Conservation (phyloP, 1,140 invertebrate genomes). For the Adelges cooleyi region DNA sequence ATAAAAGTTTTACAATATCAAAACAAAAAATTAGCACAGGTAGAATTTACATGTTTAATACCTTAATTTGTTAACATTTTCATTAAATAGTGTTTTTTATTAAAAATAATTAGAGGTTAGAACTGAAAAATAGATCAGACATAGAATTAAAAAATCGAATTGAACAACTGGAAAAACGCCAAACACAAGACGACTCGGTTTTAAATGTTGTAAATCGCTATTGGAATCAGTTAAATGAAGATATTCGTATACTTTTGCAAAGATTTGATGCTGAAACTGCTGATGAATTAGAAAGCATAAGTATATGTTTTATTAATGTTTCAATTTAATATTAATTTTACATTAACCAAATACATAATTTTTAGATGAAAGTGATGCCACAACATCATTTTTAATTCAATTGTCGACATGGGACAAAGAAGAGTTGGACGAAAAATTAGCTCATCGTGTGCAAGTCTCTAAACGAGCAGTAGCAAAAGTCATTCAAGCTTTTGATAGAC, state of each 20-base stretch:
- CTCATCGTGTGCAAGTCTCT: constrained; percentile 84
- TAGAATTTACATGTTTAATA: constrained; percentile 36
- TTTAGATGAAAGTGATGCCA: constrained; percentile 90
- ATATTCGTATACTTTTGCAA: constrained; percentile 84
- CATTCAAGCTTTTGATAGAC: constrained; percentile 87
- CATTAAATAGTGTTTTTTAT: constrained; percentile 2
- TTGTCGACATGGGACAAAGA: constrained; percentile 97
- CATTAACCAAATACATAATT: constrained; percentile 31
- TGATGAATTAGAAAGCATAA: constrained; percentile 89
- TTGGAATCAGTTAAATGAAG: constrained; percentile 96
- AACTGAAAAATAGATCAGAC: constrained; percentile 79
- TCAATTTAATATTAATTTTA: constrained; percentile 8
- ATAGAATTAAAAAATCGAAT: constrained; percentile 81
- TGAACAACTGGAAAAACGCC: constrained; percentile 91
- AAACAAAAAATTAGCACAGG: constrained; percentile 91
- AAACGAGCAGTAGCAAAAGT: constrained; percentile 91
- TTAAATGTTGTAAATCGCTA: constrained; percentile 95
- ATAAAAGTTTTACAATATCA: constrained; percentile 94
- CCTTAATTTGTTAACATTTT: no score
- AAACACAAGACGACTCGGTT: constrained; percentile 95
- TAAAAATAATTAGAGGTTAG: constrained; percentile 54
- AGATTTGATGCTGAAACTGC: constrained; percentile 95
- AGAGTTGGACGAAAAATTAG: constrained; percentile 89
- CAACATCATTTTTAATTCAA: constrained; percentile 89
- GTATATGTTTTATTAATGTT: constrained; percentile 41